Evolutionary conservation across 1,140 invertebrate species (phyloP), one percentile per base, ranked within the genome.

Genomic region (Achatina immaculata): DNA sequence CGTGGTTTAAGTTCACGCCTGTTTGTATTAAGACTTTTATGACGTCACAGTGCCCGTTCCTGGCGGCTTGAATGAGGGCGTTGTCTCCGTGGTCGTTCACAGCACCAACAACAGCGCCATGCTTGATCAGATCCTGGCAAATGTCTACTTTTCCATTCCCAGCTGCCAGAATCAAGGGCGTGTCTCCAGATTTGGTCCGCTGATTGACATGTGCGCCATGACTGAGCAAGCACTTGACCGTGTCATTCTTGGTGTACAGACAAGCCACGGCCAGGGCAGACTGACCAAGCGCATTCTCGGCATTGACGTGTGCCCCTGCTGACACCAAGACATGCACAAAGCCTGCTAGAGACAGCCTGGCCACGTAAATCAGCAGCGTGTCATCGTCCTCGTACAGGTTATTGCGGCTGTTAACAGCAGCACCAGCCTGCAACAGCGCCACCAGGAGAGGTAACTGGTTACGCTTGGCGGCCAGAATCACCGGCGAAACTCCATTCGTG

Each of bases 131-230:
- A 2, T 55, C n/a, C 31, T 40, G 28, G 16, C n/a, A 34, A 31
- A 75, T 42, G 11, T 31, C 40, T 75, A 31, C 24, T n/a, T 4
- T 34, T 19, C 72, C 28, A 7, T 58, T 51, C 4, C 16, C 28
- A 1, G 40, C 43, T 9, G 51, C 45, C 16, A 45, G 51, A 31
- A 75, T 75, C 14, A 75, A 31, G 7, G 72, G 40, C 24, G 72
- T 75, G 31, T 58, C 51, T 4, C n/a, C n/a, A 24, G 28, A 31
- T 6, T 36, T 55, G 34, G 31, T 75, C 19, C 42, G 19, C 2
- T 55, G 72, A 45, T 75, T 75, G 43, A 58, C 45, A 55, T 55
- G 21, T 34, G 72, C 43, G 14, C 72, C 72, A 14, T 36, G n/a
- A 9, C 7, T 14, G 24, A 75, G 72, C 28, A 75, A 24, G 21